phyloP scores from a whole-genome alignment of 2,113 vertebrate species.

The Lynx canadensis region DNA sequence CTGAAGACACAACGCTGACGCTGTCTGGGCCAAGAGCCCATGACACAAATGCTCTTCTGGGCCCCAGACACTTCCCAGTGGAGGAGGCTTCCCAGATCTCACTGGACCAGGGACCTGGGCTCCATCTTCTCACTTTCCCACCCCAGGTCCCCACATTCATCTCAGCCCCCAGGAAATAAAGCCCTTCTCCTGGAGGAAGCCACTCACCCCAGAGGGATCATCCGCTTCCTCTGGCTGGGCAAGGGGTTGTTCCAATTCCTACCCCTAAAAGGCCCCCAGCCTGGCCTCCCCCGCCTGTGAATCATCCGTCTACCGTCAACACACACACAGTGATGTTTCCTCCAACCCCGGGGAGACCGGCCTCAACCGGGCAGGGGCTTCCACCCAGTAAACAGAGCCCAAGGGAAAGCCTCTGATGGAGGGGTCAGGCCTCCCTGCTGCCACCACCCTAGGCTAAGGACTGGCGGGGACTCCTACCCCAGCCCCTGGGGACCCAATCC shows the following conservation, averaged over 20 bases:
- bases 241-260: background rate
- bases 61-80: background rate
- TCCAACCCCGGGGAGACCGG: background rate
- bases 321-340: background rate
- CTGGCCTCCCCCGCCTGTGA: background rate
- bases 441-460: too few species aligned
- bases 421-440: background rate
- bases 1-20: background rate
- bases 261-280: background rate
- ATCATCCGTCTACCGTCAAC: background rate
- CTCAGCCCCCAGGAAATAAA: background rate
- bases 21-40: background rate
- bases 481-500: background rate
- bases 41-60: background rate
- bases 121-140: background rate
- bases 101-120: background rate
- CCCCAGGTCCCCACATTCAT: background rate
- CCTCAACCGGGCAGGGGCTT: background rate
- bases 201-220: background rate
- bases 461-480: background rate
- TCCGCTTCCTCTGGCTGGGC: background rate
- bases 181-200: background rate
- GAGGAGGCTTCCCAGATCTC: background rate
- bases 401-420: background rate
- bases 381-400: background rate